Conservation (phyloP, 2,888 invertebrate genomes). For the Eilema griseolum region DNA sequence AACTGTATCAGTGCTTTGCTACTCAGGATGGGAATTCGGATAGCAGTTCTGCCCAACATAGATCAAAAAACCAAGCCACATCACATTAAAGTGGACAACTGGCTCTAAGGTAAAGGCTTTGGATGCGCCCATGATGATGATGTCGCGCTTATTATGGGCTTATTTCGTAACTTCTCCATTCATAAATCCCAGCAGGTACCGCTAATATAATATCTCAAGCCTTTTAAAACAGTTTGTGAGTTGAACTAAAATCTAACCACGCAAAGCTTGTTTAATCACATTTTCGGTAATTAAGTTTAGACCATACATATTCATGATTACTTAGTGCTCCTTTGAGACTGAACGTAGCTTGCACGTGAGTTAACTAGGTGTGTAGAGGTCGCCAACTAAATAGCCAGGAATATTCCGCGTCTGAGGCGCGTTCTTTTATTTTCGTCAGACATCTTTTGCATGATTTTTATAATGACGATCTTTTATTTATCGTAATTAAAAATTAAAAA, state of each 20-base stretch:
- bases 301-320: conserved; percentile 45
- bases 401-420: neutral
- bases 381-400: neutral
- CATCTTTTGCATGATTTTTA: neutral
- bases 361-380: neutral
- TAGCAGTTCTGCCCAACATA: too few relatives aligned
- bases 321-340: conserved; percentile 42
- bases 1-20: too few relatives aligned
- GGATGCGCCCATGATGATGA: too few relatives aligned
- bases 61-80: too few relatives aligned
- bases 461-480: neutral
- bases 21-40: too few relatives aligned
- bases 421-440: neutral
- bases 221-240: neutral
- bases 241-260: conserved; percentile 19
- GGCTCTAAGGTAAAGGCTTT: too few relatives aligned
- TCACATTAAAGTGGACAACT: too few relatives aligned
- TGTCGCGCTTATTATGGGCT: too few relatives aligned
- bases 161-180: too few relatives aligned
- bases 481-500: too few relatives aligned
- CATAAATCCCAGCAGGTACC: too few relatives aligned
- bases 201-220: neutral
- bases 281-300: conserved; percentile 22
- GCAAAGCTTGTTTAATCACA: conserved; percentile 36
- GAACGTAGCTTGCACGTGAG: conserved; percentile 10